These are phyloP conservation scores for Sebastes aleutianus DNA, from an alignment of 2,797 vertebrate species.

Conservation along the genomic window DNA sequence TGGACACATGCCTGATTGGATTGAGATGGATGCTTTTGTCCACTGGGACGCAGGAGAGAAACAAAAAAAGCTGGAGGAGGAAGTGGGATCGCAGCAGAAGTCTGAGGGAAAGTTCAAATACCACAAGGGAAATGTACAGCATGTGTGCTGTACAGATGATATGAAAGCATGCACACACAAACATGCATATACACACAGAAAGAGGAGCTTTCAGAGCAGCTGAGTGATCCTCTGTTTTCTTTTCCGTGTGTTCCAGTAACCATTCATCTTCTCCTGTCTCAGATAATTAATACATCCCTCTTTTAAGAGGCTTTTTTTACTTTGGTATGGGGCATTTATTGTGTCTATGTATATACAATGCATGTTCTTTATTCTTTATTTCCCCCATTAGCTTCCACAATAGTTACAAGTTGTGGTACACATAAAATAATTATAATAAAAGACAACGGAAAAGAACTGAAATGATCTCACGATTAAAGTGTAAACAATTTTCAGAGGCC, in stretches of 20 bases:
- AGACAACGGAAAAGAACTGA: neutral
- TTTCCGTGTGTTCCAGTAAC: constrained; percentile 20
- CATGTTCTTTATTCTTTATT: neutral
- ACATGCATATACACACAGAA: constrained; percentile 6
- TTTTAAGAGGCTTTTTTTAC: neutral
- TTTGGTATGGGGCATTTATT: neutral
- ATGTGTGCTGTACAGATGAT: constrained; percentile 45
- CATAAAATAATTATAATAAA: neutral
- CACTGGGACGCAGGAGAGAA: neutral
- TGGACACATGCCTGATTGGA: constrained; percentile 19
- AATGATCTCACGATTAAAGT: neutral
- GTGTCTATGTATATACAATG: neutral
- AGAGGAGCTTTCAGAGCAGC: neutral
- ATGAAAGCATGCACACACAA: constrained; percentile 20
- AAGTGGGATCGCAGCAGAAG: constrained; percentile 44
- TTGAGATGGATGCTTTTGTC: constrained; percentile 26
- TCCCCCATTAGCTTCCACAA: neutral
- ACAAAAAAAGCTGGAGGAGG: constrained; percentile 11
- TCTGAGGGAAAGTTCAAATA: constrained; percentile 54
- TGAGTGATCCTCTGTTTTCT: constrained; percentile 35
- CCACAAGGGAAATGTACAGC: constrained; percentile 35
- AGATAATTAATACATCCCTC: constrained; percentile 31
- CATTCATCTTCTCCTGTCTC: constrained; percentile 29
- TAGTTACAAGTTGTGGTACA: neutral
- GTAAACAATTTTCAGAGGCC: no score